Base-by-base conservation (phyloP, 2,888 invertebrate genomes). In the Meiosimyza platycephala region DNA sequence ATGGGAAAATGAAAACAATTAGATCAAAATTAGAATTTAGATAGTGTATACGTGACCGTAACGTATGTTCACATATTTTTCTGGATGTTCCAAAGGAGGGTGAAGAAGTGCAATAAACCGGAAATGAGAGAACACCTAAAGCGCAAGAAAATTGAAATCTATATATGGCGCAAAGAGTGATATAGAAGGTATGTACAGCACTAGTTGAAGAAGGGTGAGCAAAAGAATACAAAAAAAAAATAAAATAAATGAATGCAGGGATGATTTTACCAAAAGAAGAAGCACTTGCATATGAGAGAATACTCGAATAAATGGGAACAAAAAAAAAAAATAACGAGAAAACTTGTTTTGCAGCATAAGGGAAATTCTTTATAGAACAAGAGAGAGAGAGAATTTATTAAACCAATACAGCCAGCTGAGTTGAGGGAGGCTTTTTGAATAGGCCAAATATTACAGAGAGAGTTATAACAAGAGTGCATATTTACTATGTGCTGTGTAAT, bases 41-140 rank as follows among this genome's bases (percentile, higher is more conserved):
- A 52, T 15, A 52, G 60, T 50, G 13, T 47, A 22, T 69, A 72
- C 69, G 57, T 74, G 72, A 69, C 67, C 51, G 33, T 68, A 50
- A 71, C 40, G 63, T 63, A 50, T 13, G 6, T 59, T 22, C 22
- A 40, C 59, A 52, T 18, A 16, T 40, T 52, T 62, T 70, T 48
- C 40, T 40, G 40, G 40, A 40, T 40, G 40, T 40, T 40, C 40
- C 40, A 57, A 18, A 22, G 18, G 22, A 52, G n/a, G 67, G 18
- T 57, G 55, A 33, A 12, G 28, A 13, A 28, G 59, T 63, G 62
- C 70, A 70, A 52, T 52, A 62, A 70, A 62, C 70, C 70, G 70
- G 70, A 70, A 70, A 70, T 70, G 70, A 62, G 63, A 70, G 63
- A 69, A 60, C 40, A 40, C 16, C 62, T 69, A 52, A 22, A 70